phyloP scores from a whole-genome alignment of 1,140 invertebrate genomes.

The Radopholus similis region DNA sequence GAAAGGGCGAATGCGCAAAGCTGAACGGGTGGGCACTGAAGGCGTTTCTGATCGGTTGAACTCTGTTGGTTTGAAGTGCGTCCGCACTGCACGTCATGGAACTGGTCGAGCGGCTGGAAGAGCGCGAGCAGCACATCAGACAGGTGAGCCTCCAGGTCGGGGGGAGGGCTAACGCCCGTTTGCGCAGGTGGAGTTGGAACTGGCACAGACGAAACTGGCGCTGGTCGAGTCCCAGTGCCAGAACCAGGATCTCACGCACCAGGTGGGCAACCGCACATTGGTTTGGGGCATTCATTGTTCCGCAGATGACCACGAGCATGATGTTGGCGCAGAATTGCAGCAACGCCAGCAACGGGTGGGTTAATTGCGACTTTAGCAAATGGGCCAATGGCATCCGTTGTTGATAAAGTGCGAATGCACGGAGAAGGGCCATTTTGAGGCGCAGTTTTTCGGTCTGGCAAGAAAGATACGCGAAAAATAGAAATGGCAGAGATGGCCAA shows the following conservation, averaged over 20 bases:
- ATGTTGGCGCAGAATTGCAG: background rate
- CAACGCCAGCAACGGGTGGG: background rate
- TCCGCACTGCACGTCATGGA: slow-evolving; percentile 24
- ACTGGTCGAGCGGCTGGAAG: slow-evolving; percentile 44
- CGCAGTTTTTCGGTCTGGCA: no score
- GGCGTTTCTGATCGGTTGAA: no score
- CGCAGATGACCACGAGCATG: slow-evolving; percentile 25
- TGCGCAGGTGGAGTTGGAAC: slow-evolving; percentile 76
- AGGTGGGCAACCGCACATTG: slow-evolving; percentile 31
- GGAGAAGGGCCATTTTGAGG: no score
- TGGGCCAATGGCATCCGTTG: background rate
- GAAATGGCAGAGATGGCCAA: no score
- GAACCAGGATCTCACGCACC: slow-evolving; percentile 72
- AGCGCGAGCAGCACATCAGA: slow-evolving; percentile 50
- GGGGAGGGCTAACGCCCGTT: no score
- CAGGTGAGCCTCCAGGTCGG: no score
- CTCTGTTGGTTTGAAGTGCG: no score
- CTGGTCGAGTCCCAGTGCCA: slow-evolving; percentile 93
- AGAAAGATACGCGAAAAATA: no score
- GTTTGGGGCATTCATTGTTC: slow-evolving; percentile 6
- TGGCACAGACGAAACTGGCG: slow-evolving; percentile 91
- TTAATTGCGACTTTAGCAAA: background rate
- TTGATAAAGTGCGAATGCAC: background rate
- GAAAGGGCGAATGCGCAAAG: background rate
- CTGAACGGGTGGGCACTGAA: no score